These are phyloP conservation scores for Hemitrygon akajei DNA, from an alignment of 2,797 vertebrate species.

Conservation along the genomic window DNA sequence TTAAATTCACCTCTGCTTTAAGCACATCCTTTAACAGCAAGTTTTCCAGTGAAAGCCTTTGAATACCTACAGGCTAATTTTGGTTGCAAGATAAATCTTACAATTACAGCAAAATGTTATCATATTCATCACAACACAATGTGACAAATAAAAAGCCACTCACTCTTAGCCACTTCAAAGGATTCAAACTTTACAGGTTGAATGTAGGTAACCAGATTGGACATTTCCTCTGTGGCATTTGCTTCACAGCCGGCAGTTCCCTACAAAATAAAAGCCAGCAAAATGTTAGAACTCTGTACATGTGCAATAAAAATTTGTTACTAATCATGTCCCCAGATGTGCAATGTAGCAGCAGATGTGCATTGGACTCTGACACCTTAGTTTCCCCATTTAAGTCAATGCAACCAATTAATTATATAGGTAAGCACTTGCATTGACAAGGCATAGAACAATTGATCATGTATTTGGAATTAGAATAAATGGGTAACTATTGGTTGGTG, in stretches of 20 bases:
- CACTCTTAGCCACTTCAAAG: slow-evolving; percentile 91
- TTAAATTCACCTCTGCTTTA: no score
- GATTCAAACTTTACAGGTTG: slow-evolving; percentile 94
- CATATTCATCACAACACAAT: background rate
- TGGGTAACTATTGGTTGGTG: no score
- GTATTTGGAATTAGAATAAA: no score
- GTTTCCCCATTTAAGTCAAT: no score
- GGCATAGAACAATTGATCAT: no score
- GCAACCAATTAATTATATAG: no score
- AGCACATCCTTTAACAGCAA: background rate
- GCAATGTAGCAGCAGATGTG: no score
- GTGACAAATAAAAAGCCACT: slow-evolving; percentile 48
- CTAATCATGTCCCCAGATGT: no score
- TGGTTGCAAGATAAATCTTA: background rate
- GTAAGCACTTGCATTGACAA: no score
- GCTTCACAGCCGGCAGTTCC: slow-evolving; percentile 91
- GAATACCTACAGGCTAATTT: background rate
- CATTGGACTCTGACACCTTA: no score
- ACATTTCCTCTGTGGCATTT: slow-evolving; percentile 95
- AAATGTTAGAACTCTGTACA: background rate
- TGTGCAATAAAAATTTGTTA: no score
- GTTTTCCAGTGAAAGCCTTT: background rate
- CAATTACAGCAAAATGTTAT: no score
- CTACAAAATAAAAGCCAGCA: slow-evolving; percentile 53
- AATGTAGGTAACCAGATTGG: slow-evolving; percentile 94